Base-by-base conservation (phyloP, 1,140 invertebrate species). In the Leptopilina boulardi region DNA sequence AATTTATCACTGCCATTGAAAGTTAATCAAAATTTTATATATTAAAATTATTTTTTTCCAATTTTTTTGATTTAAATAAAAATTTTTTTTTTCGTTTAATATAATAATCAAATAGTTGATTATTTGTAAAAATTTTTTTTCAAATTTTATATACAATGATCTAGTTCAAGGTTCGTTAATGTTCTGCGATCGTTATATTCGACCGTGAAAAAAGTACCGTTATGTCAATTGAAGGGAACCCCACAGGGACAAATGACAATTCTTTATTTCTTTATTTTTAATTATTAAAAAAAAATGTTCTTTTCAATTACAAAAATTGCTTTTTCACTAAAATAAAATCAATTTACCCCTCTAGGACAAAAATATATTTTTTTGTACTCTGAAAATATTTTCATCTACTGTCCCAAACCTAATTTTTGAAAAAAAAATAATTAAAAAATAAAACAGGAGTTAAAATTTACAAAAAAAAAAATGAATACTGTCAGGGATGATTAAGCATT, bases 1-100 rank as follows among this genome's bases (percentile, higher is more conserved):
- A 76, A 11, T 70, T 56, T 70, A 78, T 81, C 79, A 77, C 74
- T 78, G 26, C 10, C 34, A 38, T 72, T 56, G 77, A n/a, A n/a
- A n/a, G n/a, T n/a, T n/a, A n/a, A n/a, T n/a, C n/a, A n/a, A n/a
- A n/a, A n/a, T n/a, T n/a, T n/a, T n/a, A n/a, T n/a, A n/a, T n/a
- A n/a, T n/a, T n/a, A n/a, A n/a, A n/a, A n/a, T n/a, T n/a, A n/a
- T n/a, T n/a, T n/a, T n/a, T n/a, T 18, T 34, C 30, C 2, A 34
- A 8, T 3, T 38, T 38, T 8, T 38, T 38, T 6, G 34, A 38
- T 8, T 38, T n/a, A 21, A 19, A 21, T 19, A 21, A 18, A 54
- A 19, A 80, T n/a, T n/a, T n/a, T n/a, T n/a, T n/a, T n/a, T n/a
- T n/a, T n/a, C n/a, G n/a, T n/a, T n/a, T n/a, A n/a, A n/a, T n/a